These are phyloP conservation scores for Mobula birostris DNA, from an alignment of 2,113 vertebrate genomes.

Conservation along the genomic window DNA sequence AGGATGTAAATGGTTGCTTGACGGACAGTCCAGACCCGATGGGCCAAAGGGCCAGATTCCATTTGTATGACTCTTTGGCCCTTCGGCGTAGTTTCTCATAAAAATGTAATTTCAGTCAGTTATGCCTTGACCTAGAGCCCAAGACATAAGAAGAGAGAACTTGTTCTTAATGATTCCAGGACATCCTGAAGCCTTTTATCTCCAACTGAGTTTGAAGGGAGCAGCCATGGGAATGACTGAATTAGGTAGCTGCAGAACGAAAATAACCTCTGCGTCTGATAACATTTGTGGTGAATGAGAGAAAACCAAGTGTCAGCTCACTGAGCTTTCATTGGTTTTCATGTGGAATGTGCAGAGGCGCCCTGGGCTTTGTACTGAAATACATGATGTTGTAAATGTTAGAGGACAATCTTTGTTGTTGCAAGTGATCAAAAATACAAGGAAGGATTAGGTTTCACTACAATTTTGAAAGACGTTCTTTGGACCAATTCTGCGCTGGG, in stretches of 20 bases:
- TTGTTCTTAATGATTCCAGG: too few species aligned
- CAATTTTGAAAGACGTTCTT: too few species aligned
- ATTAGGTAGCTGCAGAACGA: not conserved
- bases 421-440: not conserved
- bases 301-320: not conserved
- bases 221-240: not conserved
- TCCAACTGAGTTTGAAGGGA: not conserved
- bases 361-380: not conserved
- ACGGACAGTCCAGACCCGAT: too few species aligned
- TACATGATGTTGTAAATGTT: not conserved
- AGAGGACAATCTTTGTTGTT: not conserved
- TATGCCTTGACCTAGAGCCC: too few species aligned
- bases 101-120: too few species aligned
- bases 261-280: not conserved
- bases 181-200: not conserved
- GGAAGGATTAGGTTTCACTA: not conserved
- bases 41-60: too few species aligned
- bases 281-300: not conserved
- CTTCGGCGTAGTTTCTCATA: too few species aligned
- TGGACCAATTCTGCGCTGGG: too few species aligned
- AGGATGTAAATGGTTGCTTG: too few species aligned
- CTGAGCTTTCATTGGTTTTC: not conserved
- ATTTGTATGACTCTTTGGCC: too few species aligned
- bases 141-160: not conserved
- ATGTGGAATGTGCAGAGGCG: not conserved